phyloP scores from a whole-genome alignment of 1,140 invertebrate genomes.

The Pseudomyrmex concolor region DNA sequence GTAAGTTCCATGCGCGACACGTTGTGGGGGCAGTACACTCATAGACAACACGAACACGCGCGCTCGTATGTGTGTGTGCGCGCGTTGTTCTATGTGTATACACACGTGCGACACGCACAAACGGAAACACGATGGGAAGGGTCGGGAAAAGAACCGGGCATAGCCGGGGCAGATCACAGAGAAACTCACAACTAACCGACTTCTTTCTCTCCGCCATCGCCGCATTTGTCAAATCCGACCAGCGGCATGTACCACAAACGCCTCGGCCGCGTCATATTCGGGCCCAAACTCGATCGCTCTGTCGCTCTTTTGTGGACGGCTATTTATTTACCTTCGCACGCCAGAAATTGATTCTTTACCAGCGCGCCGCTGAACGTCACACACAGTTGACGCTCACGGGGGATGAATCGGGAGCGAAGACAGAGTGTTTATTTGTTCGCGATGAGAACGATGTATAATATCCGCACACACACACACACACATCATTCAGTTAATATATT shows the following conservation, averaged over 20 bases:
- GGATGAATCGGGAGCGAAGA: not conserved
- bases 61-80: not conserved
- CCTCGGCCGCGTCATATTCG: not conserved
- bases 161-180: constrained; percentile 72
- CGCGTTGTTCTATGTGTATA: not conserved
- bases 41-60: not conserved
- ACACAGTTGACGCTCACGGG: not conserved
- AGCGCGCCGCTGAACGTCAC: not conserved
- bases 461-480: constrained; percentile 1
- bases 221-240: constrained; percentile 59
- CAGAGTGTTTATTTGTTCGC: constrained; percentile 8
- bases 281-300: not conserved
- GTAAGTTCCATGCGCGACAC: constrained; percentile 21
- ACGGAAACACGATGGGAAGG: not conserved
- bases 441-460: not conserved
- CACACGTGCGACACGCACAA: constrained; percentile 1
- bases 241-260: constrained; percentile 32
- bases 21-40: constrained; percentile 20
- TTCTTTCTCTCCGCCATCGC: constrained; percentile 39
- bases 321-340: constrained; percentile 8
- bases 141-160: not conserved
- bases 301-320: not conserved
- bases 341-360: constrained; percentile 11
- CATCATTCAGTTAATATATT: not conserved
- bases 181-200: constrained; percentile 75